Evolutionary conservation across 2,797 vertebrate genomes (phyloP).

Genomic region (Apogon hyalosoma): DNA sequence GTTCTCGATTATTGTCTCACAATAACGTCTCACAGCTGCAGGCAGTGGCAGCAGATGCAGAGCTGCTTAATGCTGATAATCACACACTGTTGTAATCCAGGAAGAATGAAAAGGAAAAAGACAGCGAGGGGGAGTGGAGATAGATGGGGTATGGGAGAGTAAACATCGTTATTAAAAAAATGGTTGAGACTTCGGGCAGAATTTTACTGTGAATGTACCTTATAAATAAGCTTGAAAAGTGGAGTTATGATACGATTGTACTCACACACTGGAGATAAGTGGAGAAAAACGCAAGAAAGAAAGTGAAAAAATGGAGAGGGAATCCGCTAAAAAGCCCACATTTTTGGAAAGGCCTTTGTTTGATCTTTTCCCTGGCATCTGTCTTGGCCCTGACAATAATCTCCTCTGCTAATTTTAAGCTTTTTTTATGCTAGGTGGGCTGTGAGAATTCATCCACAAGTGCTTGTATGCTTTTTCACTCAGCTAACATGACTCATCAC

Average conservation of each 20-base stretch:
- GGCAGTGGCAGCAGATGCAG: conserved; percentile 24
- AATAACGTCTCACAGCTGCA: conserved; percentile 33
- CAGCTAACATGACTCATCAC: conserved; percentile 63
- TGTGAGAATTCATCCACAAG: conserved; percentile 48
- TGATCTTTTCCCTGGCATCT: conserved; percentile 54
- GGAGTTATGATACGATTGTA: conserved; percentile 6
- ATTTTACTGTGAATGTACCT: conserved; percentile 15
- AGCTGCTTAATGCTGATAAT: conserved; percentile 43
- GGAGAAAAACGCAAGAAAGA: conserved; percentile 15
- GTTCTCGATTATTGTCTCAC: conserved; percentile 35
- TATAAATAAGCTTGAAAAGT: conserved; percentile 15
- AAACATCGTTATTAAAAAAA: conserved; percentile 30
- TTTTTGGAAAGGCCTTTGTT: conserved; percentile 40
- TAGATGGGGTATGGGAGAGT: conserved; percentile 4
- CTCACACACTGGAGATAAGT: conserved; percentile 14
- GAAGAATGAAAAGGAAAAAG: conserved; percentile 15
- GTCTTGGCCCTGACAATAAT: conserved; percentile 52
- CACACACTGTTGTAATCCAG: conserved; percentile 40
- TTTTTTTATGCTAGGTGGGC: conserved; percentile 34
- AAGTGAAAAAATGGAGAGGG: background rate
- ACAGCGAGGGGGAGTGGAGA: conserved; percentile 3
- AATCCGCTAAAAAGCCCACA: conserved; percentile 3
- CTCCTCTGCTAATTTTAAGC: conserved; percentile 49
- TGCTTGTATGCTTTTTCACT: conserved; percentile 30
- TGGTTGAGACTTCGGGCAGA: conserved; percentile 9